Percentiles rank a stretch among this genome's conserved stretches.
Conservation (phyloP, 1,140 invertebrate species). For the Hyles vespertilio region DNA sequence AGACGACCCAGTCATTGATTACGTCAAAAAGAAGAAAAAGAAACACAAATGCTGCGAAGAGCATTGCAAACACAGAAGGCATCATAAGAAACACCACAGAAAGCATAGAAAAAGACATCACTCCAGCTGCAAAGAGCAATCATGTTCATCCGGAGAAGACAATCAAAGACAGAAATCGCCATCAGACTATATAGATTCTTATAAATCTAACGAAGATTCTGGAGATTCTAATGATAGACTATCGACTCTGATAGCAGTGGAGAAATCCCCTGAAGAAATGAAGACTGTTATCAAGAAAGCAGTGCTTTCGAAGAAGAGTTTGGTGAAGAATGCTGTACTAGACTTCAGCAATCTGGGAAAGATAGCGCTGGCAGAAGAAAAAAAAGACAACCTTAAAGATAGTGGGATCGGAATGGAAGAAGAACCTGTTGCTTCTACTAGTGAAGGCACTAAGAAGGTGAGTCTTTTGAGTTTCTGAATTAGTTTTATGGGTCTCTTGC, state of each 20-base stretch:
- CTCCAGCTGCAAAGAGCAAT: conserved; percentile 89
- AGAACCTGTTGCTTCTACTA: conserved; percentile 45
- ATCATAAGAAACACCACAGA: conserved; percentile 83
- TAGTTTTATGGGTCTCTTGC: too few relatives aligned
- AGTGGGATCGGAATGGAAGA: conserved; percentile 63
- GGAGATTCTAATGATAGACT: conserved; percentile 60
- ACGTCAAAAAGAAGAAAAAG: conserved; percentile 80
- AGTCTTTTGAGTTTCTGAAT: background rate
- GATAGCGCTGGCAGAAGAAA: conserved; percentile 43
- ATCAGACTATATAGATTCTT: conserved; percentile 59
- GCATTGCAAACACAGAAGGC: conserved; percentile 82
- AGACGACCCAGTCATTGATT: conserved; percentile 64
- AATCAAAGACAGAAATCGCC: conserved; percentile 82
- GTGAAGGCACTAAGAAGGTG: conserved; percentile 58
- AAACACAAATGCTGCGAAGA: conserved; percentile 84
- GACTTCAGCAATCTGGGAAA: conserved; percentile 62
- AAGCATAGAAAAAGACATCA: conserved; percentile 88
- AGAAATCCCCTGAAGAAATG: conserved; percentile 67
- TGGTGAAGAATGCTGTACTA: conserved; percentile 60
- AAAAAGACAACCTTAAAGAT: conserved; percentile 58
- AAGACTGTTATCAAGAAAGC: conserved; percentile 68
- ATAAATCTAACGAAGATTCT: conserved; percentile 67
- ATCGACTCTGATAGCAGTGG: conserved; percentile 62
- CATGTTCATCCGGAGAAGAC: conserved; percentile 86
- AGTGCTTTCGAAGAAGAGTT: conserved; percentile 54